These are phyloP conservation scores for Emys orbicularis DNA, from an alignment of 2,797 vertebrate species.

Conservation along the genomic window DNA sequence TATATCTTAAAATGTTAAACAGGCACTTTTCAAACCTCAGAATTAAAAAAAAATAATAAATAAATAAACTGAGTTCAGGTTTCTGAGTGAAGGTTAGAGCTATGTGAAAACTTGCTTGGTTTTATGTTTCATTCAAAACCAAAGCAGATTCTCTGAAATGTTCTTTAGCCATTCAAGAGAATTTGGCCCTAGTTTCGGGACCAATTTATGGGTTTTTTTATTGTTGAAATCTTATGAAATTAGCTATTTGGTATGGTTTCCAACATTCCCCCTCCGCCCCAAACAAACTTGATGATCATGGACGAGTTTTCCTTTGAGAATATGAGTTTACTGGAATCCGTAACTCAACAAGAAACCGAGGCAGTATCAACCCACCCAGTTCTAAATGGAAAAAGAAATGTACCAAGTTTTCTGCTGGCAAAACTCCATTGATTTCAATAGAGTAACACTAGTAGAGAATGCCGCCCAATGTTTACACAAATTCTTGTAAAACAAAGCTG, in stretches of 20 bases:
- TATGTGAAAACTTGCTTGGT: neutral
- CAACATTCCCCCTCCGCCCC: neutral
- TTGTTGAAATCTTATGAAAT: neutral
- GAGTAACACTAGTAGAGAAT: neutral
- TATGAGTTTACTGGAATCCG: neutral
- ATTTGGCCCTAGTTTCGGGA: neutral
- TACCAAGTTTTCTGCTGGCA: neutral
- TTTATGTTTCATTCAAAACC: neutral
- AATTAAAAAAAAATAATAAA: neutral
- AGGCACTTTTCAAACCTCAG: neutral
- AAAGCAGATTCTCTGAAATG: neutral
- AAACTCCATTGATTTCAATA: neutral
- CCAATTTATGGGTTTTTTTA: neutral
- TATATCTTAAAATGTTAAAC: neutral
- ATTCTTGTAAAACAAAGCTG: neutral
- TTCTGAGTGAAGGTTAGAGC: neutral
- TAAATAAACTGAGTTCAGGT: neutral
- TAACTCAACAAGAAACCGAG: neutral
- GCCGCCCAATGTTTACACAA: rapidly evolving
- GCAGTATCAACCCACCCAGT: neutral
- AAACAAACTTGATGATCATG: neutral
- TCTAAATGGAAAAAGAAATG: neutral
- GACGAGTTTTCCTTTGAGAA: neutral
- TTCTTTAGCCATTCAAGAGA: neutral
- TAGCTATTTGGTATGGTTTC: neutral